Base-by-base conservation (phyloP, 2,113 vertebrate genomes). In the Apteryx owenii region DNA sequence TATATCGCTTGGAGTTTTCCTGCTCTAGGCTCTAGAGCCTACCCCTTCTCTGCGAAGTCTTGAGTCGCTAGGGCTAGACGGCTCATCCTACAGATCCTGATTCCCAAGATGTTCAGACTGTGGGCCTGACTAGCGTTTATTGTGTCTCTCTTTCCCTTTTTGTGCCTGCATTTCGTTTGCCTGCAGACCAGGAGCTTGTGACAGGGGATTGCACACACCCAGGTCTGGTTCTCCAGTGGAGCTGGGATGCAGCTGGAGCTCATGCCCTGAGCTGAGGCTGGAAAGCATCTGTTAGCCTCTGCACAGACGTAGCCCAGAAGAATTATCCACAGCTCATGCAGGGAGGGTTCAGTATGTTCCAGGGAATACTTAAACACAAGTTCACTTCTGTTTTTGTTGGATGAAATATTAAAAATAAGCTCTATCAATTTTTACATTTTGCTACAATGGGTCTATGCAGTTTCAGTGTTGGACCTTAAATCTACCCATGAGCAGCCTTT, bases 341-440 rank as follows among this genome's bases (percentile, higher is more conserved):
- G 62, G 23, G 53, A 80, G 75, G 78, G 91, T 95, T 95, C 93
- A 88, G 22, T 40, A 17, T 91, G 86, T 93, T 95, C 92, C 62
- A 76, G 81, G 70, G 83, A 89, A 50, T 85, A 40, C 78, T 93
- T 80, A 79, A 86, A 66, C 76, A 28, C 3, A 18, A 84, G 48
- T 62, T 90, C 70, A 25, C 40, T 56, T 90, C 23, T 96, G 81
- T 85, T 97, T 90, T 60, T 28, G 3, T 73, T 94, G 96, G 91
- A 80, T 92, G 75, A 77, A 91, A 51, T 33, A 46, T 11, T 69
- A 68, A 28, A 82, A 85, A 50, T 21, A 21, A 0, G 1, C 60
- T 86, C 66, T 88, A 7, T 89, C 75, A n/a, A 3, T 31, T 87
- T 44, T 42, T 64, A 5, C 3, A 2, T 62, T 92, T 96, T 91